Base-by-base conservation (phyloP, 2,113 vertebrate species). In the Galemys pyrenaicus region DNA sequence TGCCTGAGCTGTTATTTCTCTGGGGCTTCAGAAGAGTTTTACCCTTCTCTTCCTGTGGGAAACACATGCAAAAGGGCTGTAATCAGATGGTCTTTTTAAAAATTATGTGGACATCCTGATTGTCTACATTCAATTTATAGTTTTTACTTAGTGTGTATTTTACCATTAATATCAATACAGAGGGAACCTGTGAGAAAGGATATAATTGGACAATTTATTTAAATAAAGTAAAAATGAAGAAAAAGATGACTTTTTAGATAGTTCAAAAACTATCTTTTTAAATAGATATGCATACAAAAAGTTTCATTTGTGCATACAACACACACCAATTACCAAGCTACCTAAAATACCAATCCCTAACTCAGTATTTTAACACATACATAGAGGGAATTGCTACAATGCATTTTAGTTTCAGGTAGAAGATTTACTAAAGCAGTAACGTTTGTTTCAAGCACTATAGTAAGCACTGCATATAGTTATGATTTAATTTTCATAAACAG, bases 101-200 rank as follows among this genome's bases (percentile, higher is more conserved):
- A 74, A 22, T 75, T 71, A 65, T 75, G 5, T 37, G 20, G 20
- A 79, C 24, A 65, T 60, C 37, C 5, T 90, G 26, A 39, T 60
- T 65, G 26, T 44, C 67, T 70, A 7, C 6, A 17, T 78, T 73
- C 41, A 62, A 62, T 32, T 84, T 28, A 32, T 35, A 67, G 82
- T 83, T 24, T 49, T 35, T 22, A 12, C 37, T 74, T 73, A 71
- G 39, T 60, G 58, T 2, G 65, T 41, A 37, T 68, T 89, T 94
- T 87, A 44, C 54, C 84, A 90, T 92, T 82, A 91, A 89, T 87
- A 92, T 24, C 64, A 74, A 91, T 30, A 74, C 51, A 67, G 67
- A 24, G 30, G 62, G 67, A 87, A 84, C 28, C 32, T 64, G 13
- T 74, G 41, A 92, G 68, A 67, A 80, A 91, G 46, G 20, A 91